Conservation (phyloP, 2,888 invertebrate species). For the Chrysolina haemoptera region DNA sequence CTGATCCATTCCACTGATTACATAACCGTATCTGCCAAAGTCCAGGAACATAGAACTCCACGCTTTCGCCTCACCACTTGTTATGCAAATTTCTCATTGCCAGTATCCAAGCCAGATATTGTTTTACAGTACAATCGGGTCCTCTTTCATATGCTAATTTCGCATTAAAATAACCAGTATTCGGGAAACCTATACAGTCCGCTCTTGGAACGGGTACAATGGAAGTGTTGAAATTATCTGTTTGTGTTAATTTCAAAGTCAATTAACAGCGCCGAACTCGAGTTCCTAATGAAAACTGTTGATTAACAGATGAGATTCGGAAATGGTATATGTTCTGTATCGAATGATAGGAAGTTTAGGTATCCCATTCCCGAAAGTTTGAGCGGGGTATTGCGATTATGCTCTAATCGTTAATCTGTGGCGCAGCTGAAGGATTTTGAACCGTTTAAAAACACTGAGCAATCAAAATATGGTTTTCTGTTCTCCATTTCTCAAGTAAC, state of each 20-base stretch:
- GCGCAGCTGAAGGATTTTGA: too few relatives aligned
- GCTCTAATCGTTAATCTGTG: too few relatives aligned
- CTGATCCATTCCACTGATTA: not conserved
- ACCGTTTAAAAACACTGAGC: too few relatives aligned
- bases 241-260: constrained; percentile 28
- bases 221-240: not conserved
- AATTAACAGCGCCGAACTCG: constrained; percentile 21
- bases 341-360: not conserved
- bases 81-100: constrained; percentile 48
- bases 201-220: constrained; percentile 21
- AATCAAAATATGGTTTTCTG: too few relatives aligned
- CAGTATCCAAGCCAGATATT: constrained; percentile 51
- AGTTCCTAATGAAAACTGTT: constrained; percentile 10
- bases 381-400: too few relatives aligned
- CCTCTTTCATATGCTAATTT: constrained; percentile 52
- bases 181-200: constrained; percentile 30
- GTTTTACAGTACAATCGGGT: constrained; percentile 52
- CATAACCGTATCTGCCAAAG: not conserved
- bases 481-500: too few relatives aligned
- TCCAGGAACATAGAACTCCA: not conserved
- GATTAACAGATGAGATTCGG: constrained; percentile 13
- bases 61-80: constrained; percentile 38
- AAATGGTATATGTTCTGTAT: not conserved
- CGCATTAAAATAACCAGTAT: constrained; percentile 42
- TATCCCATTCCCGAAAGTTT: too few relatives aligned